phyloP scores from a whole-genome alignment of 2,113 vertebrate genomes.

The Casuarius casuarius region DNA sequence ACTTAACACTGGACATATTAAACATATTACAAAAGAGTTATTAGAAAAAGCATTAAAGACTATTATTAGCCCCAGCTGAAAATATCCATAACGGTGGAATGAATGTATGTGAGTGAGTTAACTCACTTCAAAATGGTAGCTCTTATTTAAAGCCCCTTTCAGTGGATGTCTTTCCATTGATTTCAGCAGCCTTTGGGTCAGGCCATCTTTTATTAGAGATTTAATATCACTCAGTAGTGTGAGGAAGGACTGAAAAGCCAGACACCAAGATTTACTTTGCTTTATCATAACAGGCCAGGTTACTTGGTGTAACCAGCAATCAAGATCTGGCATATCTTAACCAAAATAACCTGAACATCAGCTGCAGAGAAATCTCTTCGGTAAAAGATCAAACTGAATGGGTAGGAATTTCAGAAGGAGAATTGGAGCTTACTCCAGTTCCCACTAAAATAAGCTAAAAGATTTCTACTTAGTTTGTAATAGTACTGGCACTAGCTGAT shows the following conservation, averaged over 20 bases:
- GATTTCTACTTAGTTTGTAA: background rate
- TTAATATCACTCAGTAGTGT: background rate
- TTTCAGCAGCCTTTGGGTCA: slow-evolving; percentile 7
- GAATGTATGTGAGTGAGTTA: background rate
- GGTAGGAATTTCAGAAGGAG: background rate
- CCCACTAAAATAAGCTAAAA: background rate
- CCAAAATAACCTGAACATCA: background rate
- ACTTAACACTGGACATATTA: background rate
- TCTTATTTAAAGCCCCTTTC: background rate
- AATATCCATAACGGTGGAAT: background rate
- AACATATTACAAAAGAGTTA: background rate
- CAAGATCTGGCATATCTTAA: background rate
- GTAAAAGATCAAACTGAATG: background rate
- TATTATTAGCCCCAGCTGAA: background rate
- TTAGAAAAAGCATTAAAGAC: background rate
- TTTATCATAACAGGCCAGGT: background rate
- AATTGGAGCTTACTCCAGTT: background rate
- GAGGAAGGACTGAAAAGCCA: slow-evolving; percentile 8
- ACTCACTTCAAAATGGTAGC: background rate
- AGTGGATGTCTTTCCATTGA: background rate
- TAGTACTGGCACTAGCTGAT: background rate
- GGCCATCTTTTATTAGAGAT: background rate
- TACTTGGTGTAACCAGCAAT: background rate
- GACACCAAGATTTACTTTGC: background rate
- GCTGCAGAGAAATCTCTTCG: background rate